Conservation (phyloP, 2,888 invertebrate species). For the Calameuta filiformis region DNA sequence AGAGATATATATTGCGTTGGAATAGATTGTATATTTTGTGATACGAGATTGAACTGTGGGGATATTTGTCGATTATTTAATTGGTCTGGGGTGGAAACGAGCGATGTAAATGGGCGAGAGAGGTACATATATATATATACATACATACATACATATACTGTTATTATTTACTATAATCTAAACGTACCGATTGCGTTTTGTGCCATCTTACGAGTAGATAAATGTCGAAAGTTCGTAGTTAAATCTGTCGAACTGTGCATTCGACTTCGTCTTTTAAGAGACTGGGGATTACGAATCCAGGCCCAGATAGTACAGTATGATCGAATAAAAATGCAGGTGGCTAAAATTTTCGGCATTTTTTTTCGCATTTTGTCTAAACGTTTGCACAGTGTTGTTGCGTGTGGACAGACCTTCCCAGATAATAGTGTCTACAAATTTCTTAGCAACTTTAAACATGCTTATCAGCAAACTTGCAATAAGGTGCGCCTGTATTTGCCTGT, state of each 20-base stretch:
- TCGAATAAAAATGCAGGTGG: slow-evolving; percentile 7
- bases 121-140: slow-evolving; percentile 25
- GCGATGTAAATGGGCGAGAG: slow-evolving; percentile 25
- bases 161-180: slow-evolving; percentile 18
- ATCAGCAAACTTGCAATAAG: no score
- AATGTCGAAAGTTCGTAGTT: neutral
- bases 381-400: no score
- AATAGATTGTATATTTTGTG: slow-evolving; percentile 61
- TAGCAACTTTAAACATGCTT: no score
- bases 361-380: neutral
- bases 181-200: slow-evolving; percentile 37
- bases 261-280: neutral
- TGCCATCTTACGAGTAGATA: slow-evolving; percentile 49
- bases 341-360: slow-evolving; percentile 13
- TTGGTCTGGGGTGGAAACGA: neutral
- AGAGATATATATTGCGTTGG: slow-evolving; percentile 35
- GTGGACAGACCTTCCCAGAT: no score
- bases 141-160: neutral
- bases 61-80: no score
- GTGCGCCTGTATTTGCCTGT: neutral
- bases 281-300: no score
- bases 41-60: slow-evolving; percentile 41
- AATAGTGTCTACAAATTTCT: no score
- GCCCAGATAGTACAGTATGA: neutral
- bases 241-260: slow-evolving; percentile 15